phyloP scores from a whole-genome alignment of 2,888 invertebrate species.

The Strigamia crassipes region DNA sequence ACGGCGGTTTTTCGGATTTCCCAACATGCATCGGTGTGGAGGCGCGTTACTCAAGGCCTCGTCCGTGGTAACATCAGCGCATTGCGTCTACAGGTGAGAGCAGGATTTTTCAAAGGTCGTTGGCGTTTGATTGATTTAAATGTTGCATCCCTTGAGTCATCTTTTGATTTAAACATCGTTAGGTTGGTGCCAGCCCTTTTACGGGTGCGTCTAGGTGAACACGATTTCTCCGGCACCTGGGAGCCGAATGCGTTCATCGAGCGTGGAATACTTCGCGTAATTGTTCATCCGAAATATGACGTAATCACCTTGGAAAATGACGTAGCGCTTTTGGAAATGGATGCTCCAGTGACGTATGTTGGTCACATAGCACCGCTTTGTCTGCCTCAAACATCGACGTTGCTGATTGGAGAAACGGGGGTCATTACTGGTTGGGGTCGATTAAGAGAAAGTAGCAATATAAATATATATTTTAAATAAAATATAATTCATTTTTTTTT shows the following conservation, averaged over 20 bases:
- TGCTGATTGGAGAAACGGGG: not conserved
- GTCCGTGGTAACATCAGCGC: slow-evolving; percentile 44
- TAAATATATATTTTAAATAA: not conserved
- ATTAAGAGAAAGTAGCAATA: slow-evolving; percentile 41
- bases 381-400: not conserved
- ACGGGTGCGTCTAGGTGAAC: slow-evolving; percentile 43
- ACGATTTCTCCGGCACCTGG: slow-evolving; percentile 44
- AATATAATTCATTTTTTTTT: not conserved
- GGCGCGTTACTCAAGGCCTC: slow-evolving; percentile 39
- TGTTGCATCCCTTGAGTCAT: slow-evolving; percentile 26
- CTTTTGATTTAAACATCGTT: slow-evolving; percentile 31
- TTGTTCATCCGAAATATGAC: slow-evolving; percentile 43
- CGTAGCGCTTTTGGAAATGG: slow-evolving; percentile 37
- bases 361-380: slow-evolving; percentile 45
- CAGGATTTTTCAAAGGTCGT: slow-evolving; percentile 26
- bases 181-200: slow-evolving; percentile 30
- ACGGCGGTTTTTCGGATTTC: slow-evolving; percentile 14
- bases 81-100: slow-evolving; percentile 46
- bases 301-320: slow-evolving; percentile 42
- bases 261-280: not conserved
- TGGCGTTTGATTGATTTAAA: slow-evolving; percentile 19
- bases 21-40: slow-evolving; percentile 44
- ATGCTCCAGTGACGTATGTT: slow-evolving; percentile 22
- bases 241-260: slow-evolving; percentile 35
- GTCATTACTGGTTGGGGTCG: slow-evolving; percentile 46